phyloP scores from a whole-genome alignment of 2,113 vertebrate genomes.

The Pygathrix nemaeus region DNA sequence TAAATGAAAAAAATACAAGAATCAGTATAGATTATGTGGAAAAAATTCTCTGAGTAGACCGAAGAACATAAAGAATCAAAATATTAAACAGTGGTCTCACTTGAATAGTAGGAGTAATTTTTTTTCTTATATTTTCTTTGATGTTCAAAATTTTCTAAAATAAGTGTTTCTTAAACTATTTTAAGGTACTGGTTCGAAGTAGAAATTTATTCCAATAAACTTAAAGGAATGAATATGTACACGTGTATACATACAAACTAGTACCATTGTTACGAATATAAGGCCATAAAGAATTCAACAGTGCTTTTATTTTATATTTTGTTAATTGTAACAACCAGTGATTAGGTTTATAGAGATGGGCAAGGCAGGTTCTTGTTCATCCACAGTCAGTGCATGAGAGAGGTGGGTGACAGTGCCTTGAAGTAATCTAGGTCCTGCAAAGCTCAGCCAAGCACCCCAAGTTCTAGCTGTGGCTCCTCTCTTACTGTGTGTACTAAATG shows the following conservation, averaged over 20 bases:
- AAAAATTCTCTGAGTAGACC: neutral
- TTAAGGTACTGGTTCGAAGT: neutral
- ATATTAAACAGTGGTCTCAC: neutral
- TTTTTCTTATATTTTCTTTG: constrained; percentile 27
- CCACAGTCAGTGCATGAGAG: neutral
- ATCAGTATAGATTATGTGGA: neutral
- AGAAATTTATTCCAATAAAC: neutral
- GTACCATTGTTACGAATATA: neutral
- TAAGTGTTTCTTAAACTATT: neutral
- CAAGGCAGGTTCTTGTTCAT: neutral
- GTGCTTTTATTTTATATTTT: neutral
- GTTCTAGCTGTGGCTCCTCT: neutral
- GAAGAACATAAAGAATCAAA: constrained; percentile 20
- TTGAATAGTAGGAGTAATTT: neutral
- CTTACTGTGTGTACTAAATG: neutral
- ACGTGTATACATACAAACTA: neutral
- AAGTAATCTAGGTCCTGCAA: neutral
- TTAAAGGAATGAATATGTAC: neutral
- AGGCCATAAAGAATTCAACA: neutral
- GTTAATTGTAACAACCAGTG: neutral
- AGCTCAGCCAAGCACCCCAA: neutral
- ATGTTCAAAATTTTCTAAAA: constrained; percentile 37
- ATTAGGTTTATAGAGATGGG: neutral
- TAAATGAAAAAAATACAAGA: constrained; percentile 21
- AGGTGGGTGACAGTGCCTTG: neutral